Evolutionary conservation across 1,140 invertebrate species (phyloP).

Genomic region (Stenopsyche tienmushanensis): DNA sequence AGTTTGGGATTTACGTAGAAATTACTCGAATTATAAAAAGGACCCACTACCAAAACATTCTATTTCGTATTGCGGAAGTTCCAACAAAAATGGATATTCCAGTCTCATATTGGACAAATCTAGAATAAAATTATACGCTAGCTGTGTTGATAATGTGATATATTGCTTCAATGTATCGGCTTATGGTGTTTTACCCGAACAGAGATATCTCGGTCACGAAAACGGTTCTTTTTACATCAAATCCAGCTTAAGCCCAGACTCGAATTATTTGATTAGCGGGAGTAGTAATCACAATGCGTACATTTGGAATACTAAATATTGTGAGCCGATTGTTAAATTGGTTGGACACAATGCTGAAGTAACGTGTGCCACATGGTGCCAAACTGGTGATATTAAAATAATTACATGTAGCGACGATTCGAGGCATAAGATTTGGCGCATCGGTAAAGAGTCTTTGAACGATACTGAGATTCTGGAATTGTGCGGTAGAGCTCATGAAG

Average conservation of each 20-base stretch:
- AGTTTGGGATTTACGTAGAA: slow-evolving; percentile 84
- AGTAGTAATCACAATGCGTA: slow-evolving; percentile 83
- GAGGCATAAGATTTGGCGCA: slow-evolving; percentile 72
- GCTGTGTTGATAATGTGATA: slow-evolving; percentile 82
- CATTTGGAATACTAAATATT: slow-evolving; percentile 73
- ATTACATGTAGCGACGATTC: slow-evolving; percentile 82
- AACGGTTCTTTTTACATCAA: slow-evolving; percentile 83
- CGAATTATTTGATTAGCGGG: slow-evolving; percentile 77
- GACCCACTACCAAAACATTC: slow-evolving; percentile 70
- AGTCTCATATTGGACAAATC: slow-evolving; percentile 73
- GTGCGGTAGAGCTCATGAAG: slow-evolving; percentile 57
- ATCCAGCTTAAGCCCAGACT: slow-evolving; percentile 74
- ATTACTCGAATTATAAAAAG: slow-evolving; percentile 68
- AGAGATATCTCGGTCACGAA: slow-evolving; percentile 66
- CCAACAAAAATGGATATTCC: slow-evolving; percentile 72
- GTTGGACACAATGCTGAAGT: slow-evolving; percentile 79
- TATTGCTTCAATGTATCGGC: slow-evolving; percentile 80
- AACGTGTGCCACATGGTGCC: slow-evolving; percentile 79
- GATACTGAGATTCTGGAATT: slow-evolving; percentile 54
- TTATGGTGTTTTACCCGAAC: slow-evolving; percentile 65
- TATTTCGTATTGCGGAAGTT: slow-evolving; percentile 70
- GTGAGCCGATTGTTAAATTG: slow-evolving; percentile 66
- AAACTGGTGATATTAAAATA: slow-evolving; percentile 57
- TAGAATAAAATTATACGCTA: slow-evolving; percentile 73
- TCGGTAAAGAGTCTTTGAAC: slow-evolving; percentile 58